Evolutionary conservation across 2,888 invertebrate genomes (phyloP), one percentile per base, ranked within the genome.

Genomic region (Andrena trimmerana): DNA sequence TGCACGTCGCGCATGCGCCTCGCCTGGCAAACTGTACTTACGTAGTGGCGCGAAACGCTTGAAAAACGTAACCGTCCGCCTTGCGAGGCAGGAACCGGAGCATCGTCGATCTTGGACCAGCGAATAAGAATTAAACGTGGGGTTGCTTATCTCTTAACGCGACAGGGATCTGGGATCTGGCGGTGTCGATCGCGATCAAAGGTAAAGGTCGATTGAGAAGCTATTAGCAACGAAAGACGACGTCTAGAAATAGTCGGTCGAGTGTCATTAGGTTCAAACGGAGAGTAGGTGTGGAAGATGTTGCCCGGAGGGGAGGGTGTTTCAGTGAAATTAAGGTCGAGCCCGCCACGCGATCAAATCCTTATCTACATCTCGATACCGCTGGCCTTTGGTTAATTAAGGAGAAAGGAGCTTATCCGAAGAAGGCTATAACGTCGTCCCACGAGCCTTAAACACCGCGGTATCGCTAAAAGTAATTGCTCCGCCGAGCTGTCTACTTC

Each of bases 341-440:
- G 80, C 67, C 69, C 80, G 77, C 82, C 84, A 83, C 84, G 81
- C 88, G 90, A 90, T 90, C 87, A 89, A 90, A 90, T 90, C 85
- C 85, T 87, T 87, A 90, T 90, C 86, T 89, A 79, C 83, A 89
- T 91, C 90, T 89, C 86, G 89, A 91, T 90, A 86, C 83, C 78
- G 80, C 60, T 67, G 77, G 84, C 79, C 84, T 82, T 88, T 84
- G 86, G 85, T 87, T 90, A 90, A 91, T 92, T 91, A 90, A 87
- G 88, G 88, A 89, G 86, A 88, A 86, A 88, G 86, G 80, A 87
- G 87, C 86, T 84, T 85, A 86, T 78, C 87, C 78, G 73, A 81
- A 85, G 84, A 84, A 87, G 81, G 81, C 86, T 76, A 83, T 85
- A 89, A 82, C 77, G 74, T 82, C 88, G 70, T 81, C 69, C 72